Conservation (phyloP, 2,797 vertebrate genomes). For the Selene dorsalis region DNA sequence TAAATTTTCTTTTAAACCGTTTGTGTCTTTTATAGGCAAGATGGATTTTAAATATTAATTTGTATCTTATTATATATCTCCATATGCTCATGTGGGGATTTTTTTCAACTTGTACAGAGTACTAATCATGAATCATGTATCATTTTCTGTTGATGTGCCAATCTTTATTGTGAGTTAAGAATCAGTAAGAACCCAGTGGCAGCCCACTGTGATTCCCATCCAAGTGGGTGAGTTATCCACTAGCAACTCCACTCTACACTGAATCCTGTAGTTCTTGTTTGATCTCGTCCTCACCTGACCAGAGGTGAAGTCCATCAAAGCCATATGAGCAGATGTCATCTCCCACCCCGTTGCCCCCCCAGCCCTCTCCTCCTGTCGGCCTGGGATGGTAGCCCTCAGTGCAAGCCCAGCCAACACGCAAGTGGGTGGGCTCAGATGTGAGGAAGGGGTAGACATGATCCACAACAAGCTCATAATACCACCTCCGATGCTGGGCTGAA, state of each 20-base stretch:
- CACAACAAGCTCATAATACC: constrained; percentile 96
- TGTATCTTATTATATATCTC: not conserved
- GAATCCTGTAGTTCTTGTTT: not conserved
- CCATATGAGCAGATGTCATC: constrained; percentile 95
- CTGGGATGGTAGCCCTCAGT: constrained; percentile 90
- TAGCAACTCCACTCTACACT: not conserved
- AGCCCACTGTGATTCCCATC: not conserved
- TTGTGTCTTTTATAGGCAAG: no score
- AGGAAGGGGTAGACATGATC: constrained; percentile 90
- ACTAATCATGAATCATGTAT: not conserved
- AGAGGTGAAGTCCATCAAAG: constrained; percentile 95
- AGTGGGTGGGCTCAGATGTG: constrained; percentile 92
- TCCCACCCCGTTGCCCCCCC: constrained; percentile 93
- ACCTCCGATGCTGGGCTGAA: constrained; percentile 92
- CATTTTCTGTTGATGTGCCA: not conserved
- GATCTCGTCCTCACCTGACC: constrained; percentile 87
- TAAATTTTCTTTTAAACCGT: no score
- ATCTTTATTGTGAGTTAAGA: not conserved
- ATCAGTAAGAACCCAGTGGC: not conserved
- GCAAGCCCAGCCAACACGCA: constrained; percentile 94
- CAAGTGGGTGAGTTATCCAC: not conserved
- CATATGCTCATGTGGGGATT: not conserved
- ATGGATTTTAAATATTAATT: not conserved
- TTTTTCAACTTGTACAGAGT: not conserved
- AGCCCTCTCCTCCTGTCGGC: constrained; percentile 90